Evolutionary conservation across 2,797 vertebrate species (phyloP).

Genomic region (Octomys mimax): DNA sequence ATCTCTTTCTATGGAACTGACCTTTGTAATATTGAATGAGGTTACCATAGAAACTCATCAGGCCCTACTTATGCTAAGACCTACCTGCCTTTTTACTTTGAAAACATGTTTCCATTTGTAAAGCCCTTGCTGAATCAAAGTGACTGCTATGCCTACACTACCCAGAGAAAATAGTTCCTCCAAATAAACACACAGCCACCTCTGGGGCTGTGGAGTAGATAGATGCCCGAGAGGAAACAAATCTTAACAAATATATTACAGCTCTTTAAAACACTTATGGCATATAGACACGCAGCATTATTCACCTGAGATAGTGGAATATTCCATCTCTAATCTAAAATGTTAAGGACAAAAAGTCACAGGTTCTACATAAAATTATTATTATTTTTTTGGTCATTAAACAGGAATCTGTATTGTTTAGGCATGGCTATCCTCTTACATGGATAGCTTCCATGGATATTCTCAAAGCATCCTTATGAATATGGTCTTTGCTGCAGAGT

Average conservation of each 20-base stretch:
- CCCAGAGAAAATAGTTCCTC: slow-evolving; percentile 50
- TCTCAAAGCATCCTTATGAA: background rate
- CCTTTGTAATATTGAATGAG: slow-evolving; percentile 57
- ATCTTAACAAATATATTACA: slow-evolving; percentile 10
- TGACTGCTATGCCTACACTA: background rate
- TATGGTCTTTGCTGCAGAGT: background rate
- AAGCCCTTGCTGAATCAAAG: slow-evolving; percentile 57
- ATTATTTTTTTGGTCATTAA: slow-evolving; percentile 22
- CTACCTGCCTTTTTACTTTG: slow-evolving; percentile 57
- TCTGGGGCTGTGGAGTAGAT: background rate
- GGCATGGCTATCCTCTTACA: background rate
- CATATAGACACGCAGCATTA: slow-evolving; percentile 21
- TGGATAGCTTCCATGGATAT: too few species aligned
- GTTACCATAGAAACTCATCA: slow-evolving; percentile 74
- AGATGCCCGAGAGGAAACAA: background rate
- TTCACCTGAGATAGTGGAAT: background rate
- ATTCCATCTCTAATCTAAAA: slow-evolving; percentile 34
- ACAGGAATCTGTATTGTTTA: background rate
- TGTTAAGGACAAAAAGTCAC: slow-evolving; percentile 1
- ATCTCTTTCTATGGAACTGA: slow-evolving; percentile 47
- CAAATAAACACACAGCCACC: background rate
- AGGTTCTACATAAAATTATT: slow-evolving; percentile 41
- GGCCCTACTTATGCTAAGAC: slow-evolving; percentile 55
- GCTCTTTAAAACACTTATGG: slow-evolving; percentile 44
- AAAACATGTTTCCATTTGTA: slow-evolving; percentile 64